Base-by-base conservation (phyloP, 1,140 invertebrate species). In the Copidosoma floridanum region DNA sequence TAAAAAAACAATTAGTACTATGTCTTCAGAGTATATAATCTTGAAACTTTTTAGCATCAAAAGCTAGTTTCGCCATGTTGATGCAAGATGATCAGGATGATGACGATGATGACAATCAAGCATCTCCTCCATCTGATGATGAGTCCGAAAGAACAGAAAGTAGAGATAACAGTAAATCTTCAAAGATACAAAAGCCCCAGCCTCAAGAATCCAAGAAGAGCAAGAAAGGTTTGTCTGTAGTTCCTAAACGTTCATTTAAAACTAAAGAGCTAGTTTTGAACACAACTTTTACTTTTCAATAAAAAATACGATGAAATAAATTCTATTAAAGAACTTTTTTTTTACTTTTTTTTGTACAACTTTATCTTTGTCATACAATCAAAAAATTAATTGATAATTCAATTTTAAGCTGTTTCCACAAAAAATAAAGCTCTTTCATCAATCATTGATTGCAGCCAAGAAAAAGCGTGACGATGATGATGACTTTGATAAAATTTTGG, bases 401-500 rank as follows among this genome's bases (percentile, higher is more conserved):
- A n/a, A n/a, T n/a, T n/a, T n/a, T n/a, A n/a, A n/a, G n/a, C n/a
- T n/a, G n/a, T n/a, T 35, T 23, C 12, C 3, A 18, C 12, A 23
- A 18, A 3, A 27, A 10, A 26, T 26, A 27, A 2, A 24, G 6
- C 5, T n/a, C n/a, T 32, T 12, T 6, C 12, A 51, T 51, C 8
- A 32, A 51, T 12, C 14, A 18, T 32, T n/a, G 16, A 51, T 63
- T 57, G 51, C 63, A 73, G 74, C 58, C 51, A 89, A 85, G 69
- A 89, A 86, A 70, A 90, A 88, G 77, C 85, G 86, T 29, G 86
- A 89, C 68, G 88, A 91, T 52, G 89, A 92, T 71, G 90, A 93
- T 69, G 91, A 94, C 73, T 82, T 93, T 61, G 91, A 94, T 71
- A 89, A 91, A 77, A 88, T 92, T 43, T 76, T 94, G 65, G 91